Base-by-base conservation (phyloP, 2,888 invertebrate species). In the Ptychoptera contaminata region DNA sequence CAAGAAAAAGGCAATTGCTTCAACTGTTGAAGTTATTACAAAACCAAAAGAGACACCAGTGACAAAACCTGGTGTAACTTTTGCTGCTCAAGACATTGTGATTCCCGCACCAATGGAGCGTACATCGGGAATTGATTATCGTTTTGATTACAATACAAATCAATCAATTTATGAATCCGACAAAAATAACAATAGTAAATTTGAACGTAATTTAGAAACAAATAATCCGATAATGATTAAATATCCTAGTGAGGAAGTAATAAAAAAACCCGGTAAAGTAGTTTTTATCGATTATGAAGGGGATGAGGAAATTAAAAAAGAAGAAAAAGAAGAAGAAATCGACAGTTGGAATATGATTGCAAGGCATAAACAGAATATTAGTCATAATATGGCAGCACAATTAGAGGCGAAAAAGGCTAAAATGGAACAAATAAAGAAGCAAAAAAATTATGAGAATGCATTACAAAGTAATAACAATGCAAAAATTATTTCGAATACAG, bases 291-390 rank as follows among this genome's bases (percentile, higher is more conserved):
- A 30, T 40, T n/a, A 30, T 30, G 29, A 29, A 14, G 40, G 29
- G 23, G 30, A 30, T 16, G 37, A 37, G 23, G 30, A 40, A 14
- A 31, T 31, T n/a, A 30, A 42, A 16, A 16, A 32, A 11, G 11
- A 32, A 12, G 34, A 35, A 51, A 7, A 48, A 34, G 30, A 34
- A 10, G 62, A 58, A n/a, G 48, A 51, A 8, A 54, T 44, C 9
- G 63, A 65, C 45, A 71, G 68, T 44, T 73, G 73, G 73, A 69
- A 72, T 35, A 59, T 73, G 48, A 65, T 75, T 48, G 65, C 68
- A 1, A 65, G 70, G 46, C 74, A 74, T 53, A 64, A 74, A 37
- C 54, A 69, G 54, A 60, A 69, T 55, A 59, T 67, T 31, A 60
- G 23, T 7, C 23, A 23, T 23, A 23, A 3, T 3, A 23, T 23